These are phyloP conservation scores for Holocentrus rufus DNA, from an alignment of 2,797 vertebrate genomes.

Conservation along the genomic window DNA sequence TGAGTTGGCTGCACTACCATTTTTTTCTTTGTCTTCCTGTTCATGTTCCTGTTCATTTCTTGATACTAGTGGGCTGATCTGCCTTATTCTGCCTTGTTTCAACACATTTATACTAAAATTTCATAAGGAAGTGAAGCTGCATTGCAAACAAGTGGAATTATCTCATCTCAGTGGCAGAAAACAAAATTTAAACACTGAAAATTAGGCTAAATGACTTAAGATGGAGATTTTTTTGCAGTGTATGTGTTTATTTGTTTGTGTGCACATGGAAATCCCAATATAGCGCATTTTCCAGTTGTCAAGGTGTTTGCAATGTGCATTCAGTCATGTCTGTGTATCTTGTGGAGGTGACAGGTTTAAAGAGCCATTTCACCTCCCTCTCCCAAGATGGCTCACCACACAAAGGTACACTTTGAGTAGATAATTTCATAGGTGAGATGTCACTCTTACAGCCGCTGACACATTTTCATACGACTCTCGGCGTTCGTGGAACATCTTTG, in stretches of 20 bases:
- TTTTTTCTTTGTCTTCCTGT: not conserved
- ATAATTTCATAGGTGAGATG: constrained; percentile 32
- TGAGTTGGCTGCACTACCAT: constrained; percentile 2
- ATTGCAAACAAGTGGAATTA: too few relatives aligned
- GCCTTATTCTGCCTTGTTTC: too few relatives aligned
- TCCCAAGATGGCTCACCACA: not conserved
- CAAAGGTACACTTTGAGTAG: constrained; percentile 14
- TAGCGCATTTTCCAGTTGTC: constrained; percentile 6
- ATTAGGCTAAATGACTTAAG: too few relatives aligned
- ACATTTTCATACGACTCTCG: constrained; percentile 57
- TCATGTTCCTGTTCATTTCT: not conserved
- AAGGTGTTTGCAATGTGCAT: constrained; percentile 11
- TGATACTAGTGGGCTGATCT: not conserved
- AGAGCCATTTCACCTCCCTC: constrained; percentile 9
- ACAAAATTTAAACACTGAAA: not conserved
- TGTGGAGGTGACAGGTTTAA: constrained; percentile 22
- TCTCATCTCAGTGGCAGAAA: too few relatives aligned
- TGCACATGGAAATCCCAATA: not conserved
- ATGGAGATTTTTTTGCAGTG: not conserved
- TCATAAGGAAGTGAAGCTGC: too few relatives aligned
- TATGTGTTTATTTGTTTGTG: constrained; percentile 5
- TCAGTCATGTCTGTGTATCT: not conserved
- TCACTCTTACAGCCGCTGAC: constrained; percentile 17
- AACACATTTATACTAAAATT: too few relatives aligned
- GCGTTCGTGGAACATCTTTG: constrained; percentile 42